Evolutionary conservation across 1,140 invertebrate species (phyloP).

Genomic region (Lucilia cuprina): DNA sequence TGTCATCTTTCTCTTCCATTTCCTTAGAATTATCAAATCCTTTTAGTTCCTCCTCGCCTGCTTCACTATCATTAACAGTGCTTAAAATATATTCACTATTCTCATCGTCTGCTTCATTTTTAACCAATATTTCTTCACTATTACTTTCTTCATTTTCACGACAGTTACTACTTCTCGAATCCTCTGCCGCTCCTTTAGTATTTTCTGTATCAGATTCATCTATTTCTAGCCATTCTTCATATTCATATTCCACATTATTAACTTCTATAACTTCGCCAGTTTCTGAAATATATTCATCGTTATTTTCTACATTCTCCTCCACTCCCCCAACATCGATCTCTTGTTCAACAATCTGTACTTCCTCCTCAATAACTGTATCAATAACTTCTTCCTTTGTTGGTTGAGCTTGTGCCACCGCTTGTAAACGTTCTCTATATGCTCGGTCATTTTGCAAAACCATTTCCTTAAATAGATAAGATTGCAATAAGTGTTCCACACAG

Average conservation of each 20-base stretch:
- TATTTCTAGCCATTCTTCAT: not conserved
- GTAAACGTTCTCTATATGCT: not conserved
- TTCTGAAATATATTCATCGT: slow-evolving; percentile 29
- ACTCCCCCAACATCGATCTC: not conserved
- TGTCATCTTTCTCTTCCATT: not conserved
- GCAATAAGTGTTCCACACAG: slow-evolving; percentile 51
- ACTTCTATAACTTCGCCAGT: slow-evolving; percentile 49
- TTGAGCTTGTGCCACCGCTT: not conserved
- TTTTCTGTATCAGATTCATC: not conserved
- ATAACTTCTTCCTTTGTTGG: not conserved
- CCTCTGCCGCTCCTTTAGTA: not conserved
- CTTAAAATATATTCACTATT: not conserved
- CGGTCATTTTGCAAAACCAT: slow-evolving; percentile 46
- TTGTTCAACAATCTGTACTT: slow-evolving; percentile 13
- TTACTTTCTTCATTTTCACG: not conserved
- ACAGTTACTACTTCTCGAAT: not conserved
- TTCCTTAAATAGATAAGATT: slow-evolving; percentile 56
- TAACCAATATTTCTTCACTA: not conserved
- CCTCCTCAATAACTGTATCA: not conserved
- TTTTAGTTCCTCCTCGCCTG: not conserved
- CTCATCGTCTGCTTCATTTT: not conserved
- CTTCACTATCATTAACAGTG: not conserved
- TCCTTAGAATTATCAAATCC: not conserved
- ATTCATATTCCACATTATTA: slow-evolving; percentile 29
- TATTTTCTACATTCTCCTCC: not conserved